Evolutionary conservation across 2,888 invertebrate species (phyloP).

Genomic region (Mesodorylaimus sp.): DNA sequence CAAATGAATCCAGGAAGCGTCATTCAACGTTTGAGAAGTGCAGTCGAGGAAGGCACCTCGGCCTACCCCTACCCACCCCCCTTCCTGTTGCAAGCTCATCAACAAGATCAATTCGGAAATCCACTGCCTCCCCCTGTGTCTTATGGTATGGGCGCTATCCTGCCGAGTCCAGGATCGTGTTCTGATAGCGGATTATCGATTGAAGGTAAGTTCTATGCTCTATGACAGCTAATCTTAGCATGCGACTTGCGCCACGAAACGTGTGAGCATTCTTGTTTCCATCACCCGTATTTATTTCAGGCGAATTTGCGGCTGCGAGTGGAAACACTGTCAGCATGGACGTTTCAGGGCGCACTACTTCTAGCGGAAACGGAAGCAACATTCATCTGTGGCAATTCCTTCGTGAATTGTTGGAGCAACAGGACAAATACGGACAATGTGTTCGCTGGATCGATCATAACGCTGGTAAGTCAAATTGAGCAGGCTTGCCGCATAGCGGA

Average conservation of each 20-base stretch:
- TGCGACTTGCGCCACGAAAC: no score
- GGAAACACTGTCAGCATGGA: background rate
- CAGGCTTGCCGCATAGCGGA: no score
- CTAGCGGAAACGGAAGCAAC: no score
- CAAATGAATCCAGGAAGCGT: background rate
- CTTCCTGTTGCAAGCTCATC: no score
- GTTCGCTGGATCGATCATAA: conserved; percentile 90
- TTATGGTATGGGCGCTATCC: background rate
- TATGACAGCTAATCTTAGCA: no score
- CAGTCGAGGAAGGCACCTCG: no score
- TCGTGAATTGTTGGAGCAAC: conserved; percentile 73
- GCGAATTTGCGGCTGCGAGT: background rate
- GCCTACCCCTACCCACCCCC: no score
- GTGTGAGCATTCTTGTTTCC: background rate
- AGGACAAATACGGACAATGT: conserved; percentile 71
- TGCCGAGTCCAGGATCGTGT: conserved; percentile 1
- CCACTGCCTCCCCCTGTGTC: no score
- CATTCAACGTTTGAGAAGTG: no score
- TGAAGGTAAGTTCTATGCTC: conserved; percentile 9
- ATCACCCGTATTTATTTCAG: background rate
- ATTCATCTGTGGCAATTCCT: conserved; percentile 98
- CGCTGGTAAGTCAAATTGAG: conserved; percentile 55
- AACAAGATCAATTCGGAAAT: no score
- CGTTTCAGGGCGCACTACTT: conserved; percentile 16
- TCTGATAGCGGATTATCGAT: conserved; percentile 13